Conservation (phyloP, 2,113 vertebrate species). For the Plotosus lineatus region DNA sequence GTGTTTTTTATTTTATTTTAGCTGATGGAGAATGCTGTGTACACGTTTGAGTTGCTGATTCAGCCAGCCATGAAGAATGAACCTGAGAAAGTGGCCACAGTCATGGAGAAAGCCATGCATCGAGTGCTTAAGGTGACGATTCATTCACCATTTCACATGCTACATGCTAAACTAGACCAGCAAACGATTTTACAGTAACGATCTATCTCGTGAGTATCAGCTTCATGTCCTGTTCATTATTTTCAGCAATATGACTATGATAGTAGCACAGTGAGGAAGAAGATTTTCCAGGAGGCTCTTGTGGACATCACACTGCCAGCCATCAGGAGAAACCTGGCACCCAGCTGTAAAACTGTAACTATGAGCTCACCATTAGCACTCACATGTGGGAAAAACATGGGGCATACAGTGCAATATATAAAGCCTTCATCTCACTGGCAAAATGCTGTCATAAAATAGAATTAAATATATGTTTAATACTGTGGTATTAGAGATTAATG, state of each 20-base stretch:
- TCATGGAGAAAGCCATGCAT: constrained; percentile 82
- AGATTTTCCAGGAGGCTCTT: constrained; percentile 82
- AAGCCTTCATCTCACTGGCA: background rate
- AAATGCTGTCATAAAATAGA: too few species aligned
- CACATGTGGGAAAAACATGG: background rate
- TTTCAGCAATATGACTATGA: constrained; percentile 86
- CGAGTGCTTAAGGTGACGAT: constrained; percentile 79
- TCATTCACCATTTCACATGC: background rate
- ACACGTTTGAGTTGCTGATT: constrained; percentile 79
- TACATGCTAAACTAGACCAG: background rate
- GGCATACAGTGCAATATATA: background rate
- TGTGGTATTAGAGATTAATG: too few species aligned
- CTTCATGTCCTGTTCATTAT: constrained; percentile 44
- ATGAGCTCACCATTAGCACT: too few species aligned
- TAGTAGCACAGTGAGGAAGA: constrained; percentile 83
- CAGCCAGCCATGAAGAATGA: constrained; percentile 67
- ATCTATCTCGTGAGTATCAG: background rate
- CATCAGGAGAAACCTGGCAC: constrained; percentile 78
- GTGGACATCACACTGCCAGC: constrained; percentile 82
- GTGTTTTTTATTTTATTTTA: constrained; percentile 51
- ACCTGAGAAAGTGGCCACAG: constrained; percentile 60
- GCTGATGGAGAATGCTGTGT: constrained; percentile 82
- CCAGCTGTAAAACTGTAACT: constrained; percentile 79
- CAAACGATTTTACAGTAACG: background rate
- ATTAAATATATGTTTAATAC: too few species aligned